Percentiles rank a stretch among this genome's conserved stretches.
phyloP scores from a whole-genome alignment of 2,888 invertebrate species.

The Chouioia cunea region DNA sequence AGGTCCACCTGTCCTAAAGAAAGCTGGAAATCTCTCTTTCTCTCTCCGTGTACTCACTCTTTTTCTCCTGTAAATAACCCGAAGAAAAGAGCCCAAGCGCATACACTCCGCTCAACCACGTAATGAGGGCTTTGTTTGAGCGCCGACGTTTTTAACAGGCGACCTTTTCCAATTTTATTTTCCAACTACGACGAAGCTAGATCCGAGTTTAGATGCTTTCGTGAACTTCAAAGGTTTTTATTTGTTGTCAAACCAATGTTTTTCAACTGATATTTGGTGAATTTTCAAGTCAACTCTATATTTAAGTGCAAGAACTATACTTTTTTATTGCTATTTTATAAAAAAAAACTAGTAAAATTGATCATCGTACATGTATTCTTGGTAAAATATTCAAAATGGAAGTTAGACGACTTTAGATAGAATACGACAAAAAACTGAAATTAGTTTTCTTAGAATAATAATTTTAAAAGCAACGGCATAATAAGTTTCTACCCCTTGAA shows the following conservation, averaged over 20 bases:
- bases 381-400: no score
- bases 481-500: no score
- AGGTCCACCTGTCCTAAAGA: slow-evolving; percentile 17
- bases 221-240: not conserved
- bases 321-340: no score
- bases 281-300: not conserved
- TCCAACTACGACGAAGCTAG: slow-evolving; percentile 9
- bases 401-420: no score
- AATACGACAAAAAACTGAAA: no score
- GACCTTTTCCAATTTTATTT: not conserved
- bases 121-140: slow-evolving; percentile 40
- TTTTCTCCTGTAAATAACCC: slow-evolving; percentile 38
- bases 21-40: slow-evolving; percentile 27
- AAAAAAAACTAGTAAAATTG: no score
- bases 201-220: not conserved
- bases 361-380: no score
- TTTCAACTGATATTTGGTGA: no score
- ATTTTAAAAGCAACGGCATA: no score
- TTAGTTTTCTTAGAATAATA: no score
- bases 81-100: not conserved
- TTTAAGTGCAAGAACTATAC: no score
- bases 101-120: slow-evolving; percentile 11
- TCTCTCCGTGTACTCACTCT: no score
- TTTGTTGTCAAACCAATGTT: not conserved
- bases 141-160: slow-evolving; percentile 26